Evolutionary conservation across 2,888 invertebrate species (phyloP), one percentile per base, ranked within the genome.

Genomic region (Idaea dimidiata): DNA sequence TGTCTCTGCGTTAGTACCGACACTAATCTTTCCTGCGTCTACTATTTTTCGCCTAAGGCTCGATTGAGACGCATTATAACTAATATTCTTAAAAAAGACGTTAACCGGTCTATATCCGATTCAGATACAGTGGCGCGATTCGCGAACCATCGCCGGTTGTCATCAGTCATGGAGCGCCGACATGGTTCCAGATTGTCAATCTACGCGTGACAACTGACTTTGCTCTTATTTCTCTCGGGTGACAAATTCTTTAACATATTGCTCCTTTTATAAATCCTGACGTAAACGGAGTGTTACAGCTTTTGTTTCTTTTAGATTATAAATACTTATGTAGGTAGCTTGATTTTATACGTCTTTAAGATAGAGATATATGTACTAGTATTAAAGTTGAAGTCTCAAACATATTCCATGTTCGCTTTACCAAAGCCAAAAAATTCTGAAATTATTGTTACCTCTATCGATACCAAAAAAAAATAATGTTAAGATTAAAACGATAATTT

Each of bases 141-240:
- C 8, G 43, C 43, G 14, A 43, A 43, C 43, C 43, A 43, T 43
- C 8, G 43, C 2, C 59, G 60, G 60, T 58, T 54, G 55, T 54
- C 54, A 59, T 62, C 53, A 62, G 58, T 58, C 58, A 53, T 58
- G 16, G 10, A 55, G 57, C 33, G 33, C 16, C 10, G 24, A 53
- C 58, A 16, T 1, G 43, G 17, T 59, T 43, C 53, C 59, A 59
- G 59, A 18, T 54, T 18, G 18, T 17, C 17, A 56, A 56, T 56
- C 18, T 56, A 18, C 56, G 6, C 6, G 6, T n/a, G 55, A 56
- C 6, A 56, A 18, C 56, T 17, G 43, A 43, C 43, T 43, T 43
- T 43, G 43, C 43, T 43, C 33, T 32, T 33, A 33, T 33, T 33
- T 33, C 43, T 43, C 43, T 43, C 43, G 43, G 43, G 43, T 14